Percentiles rank a stretch among this genome's conserved stretches.
Conservation (phyloP, 2,113 vertebrate species). For the Chaenocephalus aceratus region DNA sequence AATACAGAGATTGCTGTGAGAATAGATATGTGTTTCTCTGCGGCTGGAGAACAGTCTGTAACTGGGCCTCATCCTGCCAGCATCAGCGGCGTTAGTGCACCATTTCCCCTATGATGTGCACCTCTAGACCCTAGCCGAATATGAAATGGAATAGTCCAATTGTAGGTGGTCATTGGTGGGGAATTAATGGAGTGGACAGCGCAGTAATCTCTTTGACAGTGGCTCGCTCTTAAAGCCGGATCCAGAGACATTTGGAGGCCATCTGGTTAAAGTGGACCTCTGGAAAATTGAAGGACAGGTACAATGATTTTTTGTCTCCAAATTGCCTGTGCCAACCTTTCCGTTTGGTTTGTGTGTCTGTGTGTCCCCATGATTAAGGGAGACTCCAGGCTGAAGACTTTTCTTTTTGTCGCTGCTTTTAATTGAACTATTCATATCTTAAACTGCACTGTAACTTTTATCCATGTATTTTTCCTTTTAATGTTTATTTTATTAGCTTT, state of each 20-base stretch:
- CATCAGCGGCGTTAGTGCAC: not conserved
- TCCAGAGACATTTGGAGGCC: conserved; percentile 2
- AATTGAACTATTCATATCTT: too few species aligned
- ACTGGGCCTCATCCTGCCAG: conserved; percentile 9
- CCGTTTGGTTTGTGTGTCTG: too few species aligned
- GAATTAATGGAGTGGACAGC: not conserved
- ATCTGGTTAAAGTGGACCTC: not conserved
- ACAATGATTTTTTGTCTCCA: not conserved
- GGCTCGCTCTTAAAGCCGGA: conserved; percentile 3
- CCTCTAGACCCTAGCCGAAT: conserved; percentile 45
- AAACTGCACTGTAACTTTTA: too few species aligned
- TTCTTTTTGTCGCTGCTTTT: too few species aligned
- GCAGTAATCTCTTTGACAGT: conserved; percentile 17
- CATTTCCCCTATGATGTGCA: conserved; percentile 9
- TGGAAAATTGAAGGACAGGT: not conserved
- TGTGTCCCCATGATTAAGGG: too few species aligned
- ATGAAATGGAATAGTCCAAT: conserved; percentile 35
- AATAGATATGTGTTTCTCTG: conserved; percentile 12
- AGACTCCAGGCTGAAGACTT: too few species aligned
- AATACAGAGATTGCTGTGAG: conserved; percentile 31
- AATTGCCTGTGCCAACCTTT: too few species aligned
- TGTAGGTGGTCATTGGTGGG: conserved; percentile 24
- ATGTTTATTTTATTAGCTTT: too few species aligned
- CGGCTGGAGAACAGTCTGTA: conserved; percentile 7
- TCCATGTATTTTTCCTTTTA: too few species aligned